These are phyloP conservation scores for Dasysyrphus tricinctus DNA, from an alignment of 2,888 invertebrate species.

Conservation along the genomic window DNA sequence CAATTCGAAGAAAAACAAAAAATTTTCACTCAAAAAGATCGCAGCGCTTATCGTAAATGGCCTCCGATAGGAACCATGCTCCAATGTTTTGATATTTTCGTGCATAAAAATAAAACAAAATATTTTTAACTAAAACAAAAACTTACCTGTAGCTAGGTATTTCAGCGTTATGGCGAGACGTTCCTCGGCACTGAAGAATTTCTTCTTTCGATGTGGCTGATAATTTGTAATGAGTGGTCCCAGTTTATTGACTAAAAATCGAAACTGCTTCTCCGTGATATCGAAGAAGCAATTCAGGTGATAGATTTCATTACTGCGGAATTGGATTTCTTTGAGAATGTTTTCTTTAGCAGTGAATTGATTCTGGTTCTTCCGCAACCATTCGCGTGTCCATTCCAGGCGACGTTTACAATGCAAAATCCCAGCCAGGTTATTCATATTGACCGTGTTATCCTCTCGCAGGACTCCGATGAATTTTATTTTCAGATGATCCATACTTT, in stretches of 20 bases:
- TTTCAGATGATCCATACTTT: slow-evolving; percentile 81
- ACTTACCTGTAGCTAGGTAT: slow-evolving; percentile 82
- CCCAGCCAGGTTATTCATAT: slow-evolving; percentile 80
- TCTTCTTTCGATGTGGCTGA: slow-evolving; percentile 82
- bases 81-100: slow-evolving; percentile 27
- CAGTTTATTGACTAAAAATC: slow-evolving; percentile 81
- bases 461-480: slow-evolving; percentile 81
- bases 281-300: slow-evolving; percentile 82
- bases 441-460: slow-evolving; percentile 79
- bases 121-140: neutral
- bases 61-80: slow-evolving; percentile 40
- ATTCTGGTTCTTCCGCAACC: slow-evolving; percentile 81
- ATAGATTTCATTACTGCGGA: slow-evolving; percentile 81
- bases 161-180: slow-evolving; percentile 82
- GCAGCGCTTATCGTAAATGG: slow-evolving; percentile 41
- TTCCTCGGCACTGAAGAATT: slow-evolving; percentile 82
- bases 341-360: slow-evolving; percentile 82
- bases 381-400: slow-evolving; percentile 82
- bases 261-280: slow-evolving; percentile 82
- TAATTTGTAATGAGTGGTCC: slow-evolving; percentile 81
- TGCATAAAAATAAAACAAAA: neutral
- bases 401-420: slow-evolving; percentile 81
- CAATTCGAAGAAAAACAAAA: slow-evolving; percentile 2
- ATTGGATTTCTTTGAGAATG: slow-evolving; percentile 80
- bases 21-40: neutral